Conservation (phyloP, 2,797 vertebrate genomes). For the Kryptolebias ocellatus region DNA sequence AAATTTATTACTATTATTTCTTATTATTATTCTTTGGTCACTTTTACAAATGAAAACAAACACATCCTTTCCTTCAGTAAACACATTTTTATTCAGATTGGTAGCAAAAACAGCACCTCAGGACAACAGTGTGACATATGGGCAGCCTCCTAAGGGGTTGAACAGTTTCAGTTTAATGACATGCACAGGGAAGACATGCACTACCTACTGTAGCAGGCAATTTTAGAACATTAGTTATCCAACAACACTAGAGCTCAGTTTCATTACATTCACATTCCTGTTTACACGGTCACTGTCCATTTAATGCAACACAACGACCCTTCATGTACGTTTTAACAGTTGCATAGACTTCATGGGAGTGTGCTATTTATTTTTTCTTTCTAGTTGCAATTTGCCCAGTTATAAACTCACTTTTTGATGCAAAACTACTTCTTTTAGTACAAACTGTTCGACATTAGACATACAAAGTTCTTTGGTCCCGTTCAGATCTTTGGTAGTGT, state of each 20-base stretch:
- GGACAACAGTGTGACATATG: conserved; percentile 63
- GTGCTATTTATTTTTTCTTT: conserved; percentile 23
- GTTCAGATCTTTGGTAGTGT: conserved; percentile 80
- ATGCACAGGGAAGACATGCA: conserved; percentile 71
- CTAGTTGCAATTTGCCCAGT: conserved; percentile 49
- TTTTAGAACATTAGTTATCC: conserved; percentile 68
- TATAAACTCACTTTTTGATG: conserved; percentile 43
- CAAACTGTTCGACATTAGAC: conserved; percentile 69
- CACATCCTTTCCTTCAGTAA: conserved; percentile 66
- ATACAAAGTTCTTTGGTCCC: conserved; percentile 80
- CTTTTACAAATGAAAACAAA: conserved; percentile 1
- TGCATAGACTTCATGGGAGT: conserved; percentile 57
- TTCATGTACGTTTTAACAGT: conserved; percentile 38
- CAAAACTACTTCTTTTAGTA: conserved; percentile 60
- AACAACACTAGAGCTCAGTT: conserved; percentile 61
- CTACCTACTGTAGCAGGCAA: conserved; percentile 70
- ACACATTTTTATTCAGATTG: conserved; percentile 82
- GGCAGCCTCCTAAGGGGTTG: conserved; percentile 67
- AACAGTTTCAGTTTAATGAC: conserved; percentile 69
- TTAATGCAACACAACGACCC: conserved; percentile 44
- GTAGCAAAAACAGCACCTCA: conserved; percentile 85
- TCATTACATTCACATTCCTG: conserved; percentile 75
- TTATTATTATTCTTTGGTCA: background rate
- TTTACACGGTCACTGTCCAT: conserved; percentile 53
- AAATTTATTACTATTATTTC: background rate